Evolutionary conservation across 2,888 invertebrate species (phyloP).

Genomic region (Autographa pulchrina): DNA sequence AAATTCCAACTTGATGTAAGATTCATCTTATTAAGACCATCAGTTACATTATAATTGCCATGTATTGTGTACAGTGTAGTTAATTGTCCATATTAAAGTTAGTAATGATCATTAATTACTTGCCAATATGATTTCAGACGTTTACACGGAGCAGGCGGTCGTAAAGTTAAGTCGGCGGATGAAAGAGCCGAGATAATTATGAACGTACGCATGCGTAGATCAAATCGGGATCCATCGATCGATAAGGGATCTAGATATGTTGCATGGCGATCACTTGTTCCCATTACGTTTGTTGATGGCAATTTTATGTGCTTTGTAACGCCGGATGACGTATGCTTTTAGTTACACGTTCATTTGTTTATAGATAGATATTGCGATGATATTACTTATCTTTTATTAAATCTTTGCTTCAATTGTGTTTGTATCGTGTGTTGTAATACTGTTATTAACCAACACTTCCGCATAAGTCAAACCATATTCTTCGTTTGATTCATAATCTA

Average conservation of each 20-base stretch:
- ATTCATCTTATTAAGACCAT: slow-evolving; percentile 65
- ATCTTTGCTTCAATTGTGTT: slow-evolving; percentile 42
- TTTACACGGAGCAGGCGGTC: slow-evolving; percentile 82
- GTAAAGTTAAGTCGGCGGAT: slow-evolving; percentile 86
- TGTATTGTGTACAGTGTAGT: slow-evolving; percentile 72
- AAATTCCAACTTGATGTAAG: slow-evolving; percentile 58
- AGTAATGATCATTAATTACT: slow-evolving; percentile 83
- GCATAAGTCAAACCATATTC: background rate
- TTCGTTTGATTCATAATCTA: background rate
- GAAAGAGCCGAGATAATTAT: slow-evolving; percentile 87
- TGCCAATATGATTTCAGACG: slow-evolving; percentile 84
- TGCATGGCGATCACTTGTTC: slow-evolving; percentile 73
- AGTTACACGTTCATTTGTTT: slow-evolving; percentile 56
- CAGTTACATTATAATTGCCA: slow-evolving; percentile 65
- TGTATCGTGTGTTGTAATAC: slow-evolving; percentile 18
- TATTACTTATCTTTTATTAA: slow-evolving; percentile 38
- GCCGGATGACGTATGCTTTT: slow-evolving; percentile 57
- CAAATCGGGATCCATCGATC: slow-evolving; percentile 86
- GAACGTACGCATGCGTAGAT: slow-evolving; percentile 87
- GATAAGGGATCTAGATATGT: slow-evolving; percentile 85
- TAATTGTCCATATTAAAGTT: slow-evolving; percentile 81
- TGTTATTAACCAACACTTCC: slow-evolving; percentile 13
- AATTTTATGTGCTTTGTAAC: slow-evolving; percentile 71
- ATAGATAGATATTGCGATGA: slow-evolving; percentile 33
- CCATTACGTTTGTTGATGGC: slow-evolving; percentile 74